Evolutionary conservation across 2,113 vertebrate genomes (phyloP), one percentile per base, ranked within the genome.

Genomic region (Cyprichromis sp.): DNA sequence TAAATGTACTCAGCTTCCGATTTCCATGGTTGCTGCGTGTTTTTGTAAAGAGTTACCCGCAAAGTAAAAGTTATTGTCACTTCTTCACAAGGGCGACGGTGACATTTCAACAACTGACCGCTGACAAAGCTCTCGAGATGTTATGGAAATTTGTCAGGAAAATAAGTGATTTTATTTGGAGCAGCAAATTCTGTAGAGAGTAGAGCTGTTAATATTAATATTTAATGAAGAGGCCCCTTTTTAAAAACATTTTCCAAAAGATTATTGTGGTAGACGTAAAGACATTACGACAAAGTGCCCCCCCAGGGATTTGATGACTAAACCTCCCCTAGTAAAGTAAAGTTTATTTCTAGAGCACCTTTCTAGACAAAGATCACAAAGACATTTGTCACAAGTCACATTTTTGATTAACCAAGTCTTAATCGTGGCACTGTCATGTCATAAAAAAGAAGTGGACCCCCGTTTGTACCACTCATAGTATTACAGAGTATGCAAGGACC

Each of bases 231-330:
- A 71, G 34, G 52, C 3, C 10, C 0, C 6, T 9, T 6, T 52
- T 36, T 12, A 0, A 5, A 31, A 16, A 0, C 24, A 24, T 0
- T 0, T 24, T 47, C 53, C 26, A 38, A 26, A 0, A 0, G 38
- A 12, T 66, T 61, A 2, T 81, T 47, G 26, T 29, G 17, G 21
- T 26, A 73, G 5, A 26, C 5, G 4, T 73, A 73, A 7, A 45
- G 59, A 42, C 31, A 53, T 52, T 40, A 52, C 10, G 7, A 83
- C 6, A 12, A 47, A 61, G 54, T 47, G 31, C 10, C 47, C 71
- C 24, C 42, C 9, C 42, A 19, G 9, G 16, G 42, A 19, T 47
- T 29, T 29, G 0, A 29, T 76, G 40, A 50, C 1, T 50, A 31
- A 76, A 63, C 4, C 16, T 61, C 26, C 8, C 26, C 38, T 11